Percentiles rank a stretch among this genome's conserved stretches.
These are phyloP conservation scores for Ostrea edulis DNA, from an alignment of 1,140 invertebrate species.

Conservation along the genomic window DNA sequence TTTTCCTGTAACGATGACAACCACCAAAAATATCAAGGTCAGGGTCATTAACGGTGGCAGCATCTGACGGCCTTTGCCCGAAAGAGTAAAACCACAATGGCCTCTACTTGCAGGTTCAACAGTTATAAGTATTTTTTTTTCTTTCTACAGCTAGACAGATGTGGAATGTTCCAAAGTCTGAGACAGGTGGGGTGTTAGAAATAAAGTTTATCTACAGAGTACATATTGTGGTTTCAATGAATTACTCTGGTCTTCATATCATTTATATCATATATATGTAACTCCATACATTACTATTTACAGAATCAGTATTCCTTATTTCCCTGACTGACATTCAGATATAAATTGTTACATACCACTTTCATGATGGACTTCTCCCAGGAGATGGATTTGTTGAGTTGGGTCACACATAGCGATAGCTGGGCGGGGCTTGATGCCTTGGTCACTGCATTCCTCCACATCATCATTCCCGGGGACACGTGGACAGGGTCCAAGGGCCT, in stretches of 20 bases:
- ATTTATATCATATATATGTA: background rate
- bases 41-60: no score
- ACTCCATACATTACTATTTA: background rate
- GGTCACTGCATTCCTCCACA: slow-evolving; percentile 93
- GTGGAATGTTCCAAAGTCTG: no score
- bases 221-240: no score
- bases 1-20: no score
- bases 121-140: no score
- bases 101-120: no score
- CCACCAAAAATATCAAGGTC: no score
- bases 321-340: background rate
- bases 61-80: no score
- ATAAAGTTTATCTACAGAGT: no score
- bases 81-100: no score
- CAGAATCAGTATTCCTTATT: background rate
- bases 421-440: slow-evolving; percentile 92
- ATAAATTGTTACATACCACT: slow-evolving; percentile 86
- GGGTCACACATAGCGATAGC: slow-evolving; percentile 92
- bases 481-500: background rate
- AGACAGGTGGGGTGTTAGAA: no score
- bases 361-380: slow-evolving; percentile 99
- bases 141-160: no score
- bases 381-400: slow-evolving; percentile 94
- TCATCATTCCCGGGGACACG: slow-evolving; percentile 83
- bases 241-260: background rate